phyloP scores from a whole-genome alignment of 2,888 invertebrate species.

The Callinectes sapidus region DNA sequence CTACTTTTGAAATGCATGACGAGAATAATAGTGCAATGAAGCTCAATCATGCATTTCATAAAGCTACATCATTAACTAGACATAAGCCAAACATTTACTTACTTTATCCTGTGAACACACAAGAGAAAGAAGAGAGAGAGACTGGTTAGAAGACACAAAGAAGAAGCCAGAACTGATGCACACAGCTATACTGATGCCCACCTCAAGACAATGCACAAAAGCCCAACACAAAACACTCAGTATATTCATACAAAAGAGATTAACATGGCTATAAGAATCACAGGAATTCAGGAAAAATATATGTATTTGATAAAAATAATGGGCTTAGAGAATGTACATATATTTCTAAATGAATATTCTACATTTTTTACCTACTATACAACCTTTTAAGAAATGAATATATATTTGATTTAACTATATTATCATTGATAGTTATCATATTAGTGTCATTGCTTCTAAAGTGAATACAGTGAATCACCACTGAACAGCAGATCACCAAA shows the following conservation, averaged over 20 bases:
- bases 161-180: constrained; percentile 64
- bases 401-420: not conserved
- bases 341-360: not conserved
- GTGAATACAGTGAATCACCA: constrained; percentile 4
- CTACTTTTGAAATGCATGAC: constrained; percentile 15
- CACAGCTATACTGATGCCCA: constrained; percentile 60
- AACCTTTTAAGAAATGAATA: not conserved
- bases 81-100: constrained; percentile 69
- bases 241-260: not conserved
- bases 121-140: constrained; percentile 64
- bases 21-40: constrained; percentile 37
- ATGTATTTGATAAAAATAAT: not conserved
- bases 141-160: constrained; percentile 60
- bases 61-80: constrained; percentile 51
- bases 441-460: not conserved
- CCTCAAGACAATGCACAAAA: constrained; percentile 65
- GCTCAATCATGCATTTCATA: constrained; percentile 50
- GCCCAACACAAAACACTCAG: constrained; percentile 49
- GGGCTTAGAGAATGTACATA: not conserved
- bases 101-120: constrained; percentile 71
- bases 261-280: not conserved
- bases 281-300: not conserved
- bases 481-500: not conserved
- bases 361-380: not conserved
- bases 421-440: not conserved